phyloP scores from a whole-genome alignment of 2,113 vertebrate genomes.

The Lota lota region DNA sequence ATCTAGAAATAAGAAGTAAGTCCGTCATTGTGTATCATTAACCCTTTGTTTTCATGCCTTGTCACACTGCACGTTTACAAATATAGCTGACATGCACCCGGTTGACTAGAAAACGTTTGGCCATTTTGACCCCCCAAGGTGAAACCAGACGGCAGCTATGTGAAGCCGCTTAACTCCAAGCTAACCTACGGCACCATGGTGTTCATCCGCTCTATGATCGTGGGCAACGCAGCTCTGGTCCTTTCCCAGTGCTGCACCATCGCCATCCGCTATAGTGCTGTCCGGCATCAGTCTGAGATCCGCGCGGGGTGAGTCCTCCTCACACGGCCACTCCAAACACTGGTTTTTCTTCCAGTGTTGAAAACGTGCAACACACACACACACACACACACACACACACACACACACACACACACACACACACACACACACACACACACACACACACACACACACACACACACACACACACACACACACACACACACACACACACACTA shows the following conservation, averaged over 20 bases:
- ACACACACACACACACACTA: neutral
- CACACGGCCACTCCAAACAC: too few relatives aligned
- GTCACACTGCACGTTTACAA: too few relatives aligned
- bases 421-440: neutral
- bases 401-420: neutral
- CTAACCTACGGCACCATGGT: slow-evolving; percentile 98
- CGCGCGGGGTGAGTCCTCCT: slow-evolving; percentile 78
- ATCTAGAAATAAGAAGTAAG: too few relatives aligned
- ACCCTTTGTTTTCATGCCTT: too few relatives aligned
- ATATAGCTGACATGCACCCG: too few relatives aligned
- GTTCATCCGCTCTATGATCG: slow-evolving; percentile 90
- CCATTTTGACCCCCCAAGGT: slow-evolving; percentile 70
- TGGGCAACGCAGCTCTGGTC: slow-evolving; percentile 76
- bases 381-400: neutral
- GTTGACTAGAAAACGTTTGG: neutral
- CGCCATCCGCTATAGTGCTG: slow-evolving; percentile 89
- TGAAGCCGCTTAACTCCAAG: slow-evolving; percentile 90
- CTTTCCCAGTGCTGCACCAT: slow-evolving; percentile 89
- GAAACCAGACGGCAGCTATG: slow-evolving; percentile 88
- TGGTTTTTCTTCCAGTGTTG: too few relatives aligned
- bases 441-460: neutral
- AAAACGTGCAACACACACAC: too few relatives aligned
- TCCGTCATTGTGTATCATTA: too few relatives aligned
- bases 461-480: neutral
- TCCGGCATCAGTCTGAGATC: slow-evolving; percentile 94